Evolutionary conservation across 2,797 vertebrate genomes (phyloP).

Genomic region (Sebastes alutus): DNA sequence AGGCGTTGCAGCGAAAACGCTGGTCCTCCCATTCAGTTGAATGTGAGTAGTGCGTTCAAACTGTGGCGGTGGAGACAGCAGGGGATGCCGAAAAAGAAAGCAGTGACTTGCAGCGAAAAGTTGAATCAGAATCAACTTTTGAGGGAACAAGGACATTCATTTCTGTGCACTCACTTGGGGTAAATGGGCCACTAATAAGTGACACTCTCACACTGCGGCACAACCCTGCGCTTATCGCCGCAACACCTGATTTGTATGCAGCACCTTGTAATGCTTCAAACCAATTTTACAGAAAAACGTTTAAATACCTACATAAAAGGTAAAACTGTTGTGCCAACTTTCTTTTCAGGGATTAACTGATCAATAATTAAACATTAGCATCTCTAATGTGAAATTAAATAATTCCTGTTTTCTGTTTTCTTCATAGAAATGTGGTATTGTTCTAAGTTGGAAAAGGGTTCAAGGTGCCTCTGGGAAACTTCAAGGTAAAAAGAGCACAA

Average conservation of each 20-base stretch:
- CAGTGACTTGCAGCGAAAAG: no score
- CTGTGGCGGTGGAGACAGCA: no score
- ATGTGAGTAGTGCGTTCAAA: no score
- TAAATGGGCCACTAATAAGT: no score
- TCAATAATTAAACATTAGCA: background rate
- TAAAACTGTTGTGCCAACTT: background rate
- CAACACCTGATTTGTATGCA: background rate
- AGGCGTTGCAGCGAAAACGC: no score
- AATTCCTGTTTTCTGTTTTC: background rate
- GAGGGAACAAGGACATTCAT: no score
- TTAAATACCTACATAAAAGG: background rate
- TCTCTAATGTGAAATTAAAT: background rate
- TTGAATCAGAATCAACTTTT: no score
- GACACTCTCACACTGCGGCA: no score
- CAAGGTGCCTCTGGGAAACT: slow-evolving; percentile 99
- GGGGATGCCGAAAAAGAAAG: no score
- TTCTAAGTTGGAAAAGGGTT: slow-evolving; percentile 98
- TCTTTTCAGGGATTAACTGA: background rate
- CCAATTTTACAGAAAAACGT: background rate
- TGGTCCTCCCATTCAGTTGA: no score
- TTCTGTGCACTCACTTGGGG: no score
- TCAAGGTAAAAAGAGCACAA: slow-evolving; percentile 87
- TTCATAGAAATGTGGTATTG: slow-evolving; percentile 94
- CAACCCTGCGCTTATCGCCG: no score
- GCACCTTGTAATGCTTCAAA: background rate